Conservation (phyloP, 2,113 vertebrate species). For the Tretioscincus oriximinensis region DNA sequence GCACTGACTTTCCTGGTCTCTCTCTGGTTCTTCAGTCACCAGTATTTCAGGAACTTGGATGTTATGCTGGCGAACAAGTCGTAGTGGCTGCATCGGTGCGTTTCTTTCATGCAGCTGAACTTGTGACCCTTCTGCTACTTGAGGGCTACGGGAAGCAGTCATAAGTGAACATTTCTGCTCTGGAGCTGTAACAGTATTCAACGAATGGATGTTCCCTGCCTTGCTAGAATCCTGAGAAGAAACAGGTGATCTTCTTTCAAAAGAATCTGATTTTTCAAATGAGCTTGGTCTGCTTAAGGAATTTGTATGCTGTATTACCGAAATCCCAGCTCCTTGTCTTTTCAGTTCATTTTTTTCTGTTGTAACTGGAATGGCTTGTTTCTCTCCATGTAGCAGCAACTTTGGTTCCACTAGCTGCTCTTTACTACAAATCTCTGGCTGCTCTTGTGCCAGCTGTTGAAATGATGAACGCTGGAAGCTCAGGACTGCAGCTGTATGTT, state of each 20-base stretch:
- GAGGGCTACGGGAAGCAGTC: conserved; percentile 66
- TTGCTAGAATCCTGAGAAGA: conserved; percentile 75
- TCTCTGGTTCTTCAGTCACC: conserved; percentile 95
- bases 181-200: conserved; percentile 63
- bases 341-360: conserved; percentile 83
- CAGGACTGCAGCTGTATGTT: conserved; percentile 61
- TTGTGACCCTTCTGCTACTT: conserved; percentile 54
- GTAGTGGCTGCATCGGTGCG: conserved; percentile 75
- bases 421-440: conserved; percentile 74
- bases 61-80: conserved; percentile 93
- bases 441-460: conserved; percentile 77
- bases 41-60: conserved; percentile 98
- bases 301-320: conserved; percentile 97
- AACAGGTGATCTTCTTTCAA: conserved; percentile 80
- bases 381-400: conserved; percentile 74
- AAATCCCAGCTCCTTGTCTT: conserved; percentile 91
- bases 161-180: conserved; percentile 64
- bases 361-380: conserved; percentile 66
- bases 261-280: conserved; percentile 86
- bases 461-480: conserved; percentile 71
- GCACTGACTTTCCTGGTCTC: conserved; percentile 81
- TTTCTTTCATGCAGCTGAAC: conserved; percentile 74
- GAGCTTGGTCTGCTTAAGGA: conserved; percentile 90
- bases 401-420: conserved; percentile 76
- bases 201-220: conserved; percentile 61